These are phyloP conservation scores for Cisticola juncidis DNA, from an alignment of 2,113 vertebrate species.

Conservation along the genomic window DNA sequence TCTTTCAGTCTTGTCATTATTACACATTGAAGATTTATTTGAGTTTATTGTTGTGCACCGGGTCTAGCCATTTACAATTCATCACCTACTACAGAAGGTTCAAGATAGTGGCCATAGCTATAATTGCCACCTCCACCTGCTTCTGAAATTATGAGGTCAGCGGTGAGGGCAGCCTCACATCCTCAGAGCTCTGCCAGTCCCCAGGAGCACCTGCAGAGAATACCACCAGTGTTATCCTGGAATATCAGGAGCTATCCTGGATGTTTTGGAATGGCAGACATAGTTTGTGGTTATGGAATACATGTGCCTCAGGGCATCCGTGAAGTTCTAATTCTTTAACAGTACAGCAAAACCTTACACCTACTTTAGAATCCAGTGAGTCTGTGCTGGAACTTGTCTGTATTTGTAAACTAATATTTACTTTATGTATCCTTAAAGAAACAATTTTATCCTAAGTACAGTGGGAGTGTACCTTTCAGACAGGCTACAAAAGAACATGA, in stretches of 20 bases:
- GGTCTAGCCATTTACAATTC: slow-evolving; percentile 89
- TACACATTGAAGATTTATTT: slow-evolving; percentile 92
- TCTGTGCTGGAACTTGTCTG: not conserved
- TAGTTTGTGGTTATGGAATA: not conserved
- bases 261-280: not conserved
- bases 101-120: slow-evolving; percentile 79
- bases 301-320: not conserved
- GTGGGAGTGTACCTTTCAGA: not conserved
- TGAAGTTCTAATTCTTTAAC: not conserved
- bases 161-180: slow-evolving; percentile 70
- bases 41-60: slow-evolving; percentile 85
- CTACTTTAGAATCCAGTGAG: not conserved
- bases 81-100: slow-evolving; percentile 85
- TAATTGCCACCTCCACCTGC: slow-evolving; percentile 89
- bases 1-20: slow-evolving; percentile 90
- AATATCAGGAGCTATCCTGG: not conserved
- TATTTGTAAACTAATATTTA: not conserved
- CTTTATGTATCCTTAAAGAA: not conserved
- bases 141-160: slow-evolving; percentile 87
- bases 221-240: not conserved
- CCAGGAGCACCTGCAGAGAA: not conserved
- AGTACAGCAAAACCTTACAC: not conserved
- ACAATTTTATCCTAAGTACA: not conserved
- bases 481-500: not conserved
- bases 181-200: slow-evolving; percentile 45